Conservation (phyloP, 2,797 vertebrate species). For the Carapus acus region DNA sequence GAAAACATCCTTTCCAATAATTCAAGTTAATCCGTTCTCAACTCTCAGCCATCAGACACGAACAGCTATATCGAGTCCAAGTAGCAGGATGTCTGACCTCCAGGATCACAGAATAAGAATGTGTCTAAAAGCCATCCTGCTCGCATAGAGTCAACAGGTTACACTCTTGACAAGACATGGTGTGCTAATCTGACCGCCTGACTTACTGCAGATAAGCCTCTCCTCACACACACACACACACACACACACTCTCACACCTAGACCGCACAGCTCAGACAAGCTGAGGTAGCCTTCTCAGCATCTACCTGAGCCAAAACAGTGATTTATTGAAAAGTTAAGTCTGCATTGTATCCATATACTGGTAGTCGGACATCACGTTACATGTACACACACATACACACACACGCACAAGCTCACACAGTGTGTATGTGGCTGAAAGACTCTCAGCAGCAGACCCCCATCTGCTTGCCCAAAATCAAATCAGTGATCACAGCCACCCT, state of each 20-base stretch:
- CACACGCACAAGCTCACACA: constrained; percentile 5
- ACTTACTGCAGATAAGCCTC: constrained; percentile 37
- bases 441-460: constrained; percentile 69
- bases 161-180: constrained; percentile 17
- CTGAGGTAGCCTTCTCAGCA: neutral
- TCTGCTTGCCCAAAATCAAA: constrained; percentile 77
- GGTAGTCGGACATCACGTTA: too few relatives aligned
- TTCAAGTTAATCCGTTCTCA: too few relatives aligned
- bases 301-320: neutral
- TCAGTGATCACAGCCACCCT: constrained; percentile 65
- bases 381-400: constrained; percentile 27
- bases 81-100: too few relatives aligned
- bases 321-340: too few relatives aligned
- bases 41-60: too few relatives aligned
- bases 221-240: too few relatives aligned
- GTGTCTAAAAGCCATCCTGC: too few relatives aligned
- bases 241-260: constrained; percentile 23
- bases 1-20: too few relatives aligned
- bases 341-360: too few relatives aligned
- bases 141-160: neutral
- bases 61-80: too few relatives aligned
- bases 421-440: constrained; percentile 39
- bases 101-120: too few relatives aligned
- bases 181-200: constrained; percentile 33
- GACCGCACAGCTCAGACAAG: constrained; percentile 6